These are phyloP conservation scores for Ctenicera cuprea DNA, from an alignment of 2,888 invertebrate species.

Conservation along the genomic window DNA sequence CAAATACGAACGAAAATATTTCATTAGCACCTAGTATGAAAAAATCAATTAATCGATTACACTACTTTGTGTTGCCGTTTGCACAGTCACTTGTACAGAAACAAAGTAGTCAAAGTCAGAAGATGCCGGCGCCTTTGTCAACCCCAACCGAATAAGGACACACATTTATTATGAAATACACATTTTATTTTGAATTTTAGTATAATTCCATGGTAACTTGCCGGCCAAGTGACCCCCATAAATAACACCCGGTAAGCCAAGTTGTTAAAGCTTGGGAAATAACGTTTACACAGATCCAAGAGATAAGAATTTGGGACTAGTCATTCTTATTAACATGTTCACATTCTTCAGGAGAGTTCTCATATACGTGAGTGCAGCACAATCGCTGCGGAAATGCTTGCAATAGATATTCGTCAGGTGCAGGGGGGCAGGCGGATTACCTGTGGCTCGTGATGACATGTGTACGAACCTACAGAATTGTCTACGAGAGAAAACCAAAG, in stretches of 20 bases:
- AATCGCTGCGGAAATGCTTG: conserved; percentile 59
- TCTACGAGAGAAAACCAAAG: conserved; percentile 24
- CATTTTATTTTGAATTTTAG: conserved; percentile 63
- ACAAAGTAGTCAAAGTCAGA: conserved; percentile 11
- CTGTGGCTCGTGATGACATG: conserved; percentile 50
- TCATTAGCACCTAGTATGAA: too few relatives aligned
- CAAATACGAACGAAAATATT: too few relatives aligned
- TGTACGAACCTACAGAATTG: conserved; percentile 38
- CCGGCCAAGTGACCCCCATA: conserved; percentile 67
- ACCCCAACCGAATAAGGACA: conserved; percentile 12
- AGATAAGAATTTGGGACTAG: conserved; percentile 66
- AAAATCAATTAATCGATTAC: too few relatives aligned
- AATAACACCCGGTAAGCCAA: conserved; percentile 65
- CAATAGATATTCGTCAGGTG: conserved; percentile 56
- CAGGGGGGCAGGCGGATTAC: conserved; percentile 40
- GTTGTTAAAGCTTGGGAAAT: conserved; percentile 68
- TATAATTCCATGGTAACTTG: conserved; percentile 57
- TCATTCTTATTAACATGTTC: conserved; percentile 66
- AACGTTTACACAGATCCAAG: conserved; percentile 68
- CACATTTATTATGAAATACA: conserved; percentile 38
- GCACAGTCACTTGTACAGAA: neutral
- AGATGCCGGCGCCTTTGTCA: conserved; percentile 34
- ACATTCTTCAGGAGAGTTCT: conserved; percentile 61
- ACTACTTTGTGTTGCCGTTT: too few relatives aligned
- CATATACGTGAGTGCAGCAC: conserved; percentile 56